Evolutionary conservation across 2,888 invertebrate species (phyloP).

Genomic region (Melinaea marsaeus): DNA sequence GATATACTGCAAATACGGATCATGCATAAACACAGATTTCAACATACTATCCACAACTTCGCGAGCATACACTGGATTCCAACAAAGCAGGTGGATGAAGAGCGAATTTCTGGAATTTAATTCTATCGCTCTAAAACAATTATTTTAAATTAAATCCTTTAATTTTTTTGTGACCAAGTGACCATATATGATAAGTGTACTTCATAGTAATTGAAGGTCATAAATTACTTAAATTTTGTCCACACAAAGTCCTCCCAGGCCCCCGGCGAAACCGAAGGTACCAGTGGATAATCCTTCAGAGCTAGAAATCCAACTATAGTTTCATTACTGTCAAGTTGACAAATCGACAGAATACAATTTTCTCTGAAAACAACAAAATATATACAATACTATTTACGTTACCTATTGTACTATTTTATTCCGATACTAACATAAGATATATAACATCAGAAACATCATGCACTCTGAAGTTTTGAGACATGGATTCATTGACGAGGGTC

Average conservation of each 20-base stretch:
- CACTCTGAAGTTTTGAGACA: conserved; percentile 56
- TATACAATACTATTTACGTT: neutral
- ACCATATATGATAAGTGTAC: neutral
- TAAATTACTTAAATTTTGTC: conserved; percentile 71
- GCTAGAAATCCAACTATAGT: conserved; percentile 57
- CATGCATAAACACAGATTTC: conserved; percentile 71
- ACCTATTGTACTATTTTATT: neutral
- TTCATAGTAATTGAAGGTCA: neutral
- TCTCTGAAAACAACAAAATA: conserved; percentile 59
- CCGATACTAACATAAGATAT: conserved; percentile 53
- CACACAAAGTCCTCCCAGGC: conserved; percentile 80
- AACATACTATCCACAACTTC: conserved; percentile 59
- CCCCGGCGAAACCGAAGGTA: conserved; percentile 73
- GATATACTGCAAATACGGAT: conserved; percentile 67
- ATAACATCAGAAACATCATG: conserved; percentile 39
- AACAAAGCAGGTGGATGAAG: conserved; percentile 79
- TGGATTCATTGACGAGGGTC: conserved; percentile 49
- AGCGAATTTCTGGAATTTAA: conserved; percentile 74
- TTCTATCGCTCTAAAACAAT: conserved; percentile 56
- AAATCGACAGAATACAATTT: conserved; percentile 66
- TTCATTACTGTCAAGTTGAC: conserved; percentile 56
- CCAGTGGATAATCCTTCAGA: conserved; percentile 71
- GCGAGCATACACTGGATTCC: conserved; percentile 58
- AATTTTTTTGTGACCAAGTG: too few relatives aligned
- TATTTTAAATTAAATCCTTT: too few relatives aligned